These are phyloP conservation scores for Muscicapa adusta DNA, from an alignment of 2,113 vertebrate species.

Conservation along the genomic window DNA sequence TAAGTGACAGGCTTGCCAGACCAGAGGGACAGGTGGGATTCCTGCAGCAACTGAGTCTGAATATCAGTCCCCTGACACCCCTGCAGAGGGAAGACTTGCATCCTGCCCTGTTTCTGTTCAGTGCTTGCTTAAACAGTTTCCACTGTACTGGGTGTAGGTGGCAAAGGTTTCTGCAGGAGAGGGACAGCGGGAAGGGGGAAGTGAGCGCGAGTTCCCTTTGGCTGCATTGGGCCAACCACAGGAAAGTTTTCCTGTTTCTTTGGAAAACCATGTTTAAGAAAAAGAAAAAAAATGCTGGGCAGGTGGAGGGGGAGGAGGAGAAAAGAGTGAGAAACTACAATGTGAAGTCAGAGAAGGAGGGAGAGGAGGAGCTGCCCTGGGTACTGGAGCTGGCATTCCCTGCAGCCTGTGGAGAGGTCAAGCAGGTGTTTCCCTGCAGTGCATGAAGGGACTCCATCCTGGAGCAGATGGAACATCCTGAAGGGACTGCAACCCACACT, in stretches of 20 bases:
- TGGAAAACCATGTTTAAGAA: not conserved
- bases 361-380: not conserved
- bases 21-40: not conserved
- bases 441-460: not conserved
- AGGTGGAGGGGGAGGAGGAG: not conserved
- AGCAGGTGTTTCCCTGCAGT: not conserved
- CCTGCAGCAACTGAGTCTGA: not conserved
- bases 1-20: not conserved
- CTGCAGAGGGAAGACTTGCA: not conserved
- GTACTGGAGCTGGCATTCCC: not conserved
- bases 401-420: not conserved
- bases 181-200: not conserved
- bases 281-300: not conserved
- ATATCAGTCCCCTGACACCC: rapidly evolving
- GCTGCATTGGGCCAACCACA: not conserved
- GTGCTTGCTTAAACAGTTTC: not conserved
- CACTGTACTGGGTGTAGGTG: not conserved
- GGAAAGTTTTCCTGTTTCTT: not conserved
- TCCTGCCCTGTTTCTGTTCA: not conserved
- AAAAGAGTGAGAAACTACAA: not conserved
- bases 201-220: not conserved
- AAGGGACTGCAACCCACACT: not conserved
- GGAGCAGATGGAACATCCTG: not conserved
- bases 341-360: not conserved
- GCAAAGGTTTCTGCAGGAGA: not conserved